Base-by-base conservation (phyloP, 1,140 invertebrate genomes). In the Anoplophora glabripennis region DNA sequence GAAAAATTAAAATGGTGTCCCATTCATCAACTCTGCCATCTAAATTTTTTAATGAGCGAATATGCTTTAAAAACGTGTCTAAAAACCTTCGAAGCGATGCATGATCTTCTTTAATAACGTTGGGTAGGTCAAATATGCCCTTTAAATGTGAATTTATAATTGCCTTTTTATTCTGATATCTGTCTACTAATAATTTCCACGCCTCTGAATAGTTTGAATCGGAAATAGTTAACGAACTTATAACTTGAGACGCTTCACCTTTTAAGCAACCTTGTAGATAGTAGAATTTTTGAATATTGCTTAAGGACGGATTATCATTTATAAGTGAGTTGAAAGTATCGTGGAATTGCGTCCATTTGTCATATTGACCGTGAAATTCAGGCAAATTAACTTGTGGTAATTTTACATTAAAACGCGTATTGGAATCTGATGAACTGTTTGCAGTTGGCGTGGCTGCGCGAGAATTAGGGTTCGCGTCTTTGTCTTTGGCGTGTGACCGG, bases 261-360 rank as follows among this genome's bases (percentile, higher is more conserved):
- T 21, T 56, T 12, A 73, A 51, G n/a, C 58, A 61, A 9, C 57
- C 60, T 38, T 57, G 51, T 9, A 72, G 45, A 57, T 72, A 68
- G 28, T 67, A 67, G 53, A 71, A 57, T 51, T 71, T 71, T 38
- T 72, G 63, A 8, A 68, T 57, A 14, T 61, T 58, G 3, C 47
- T 38, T 10, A 74, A 53, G 1, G 46, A 37, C 4, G 56, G 41
- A 35, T 70, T 66, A 18, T 68, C 59, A 47, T 75, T 60, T 9
- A 74, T 64, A 0, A 73, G 55, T 42, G 66, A 64, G 1, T 49
- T 37, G 57, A 74, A 75, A 1, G 68, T 53, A 46, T 74, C 63
- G 21, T 64, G 57, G 45, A 75, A 74, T 4, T 64, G 53, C 12
- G 68, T 54, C 71, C 72, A 75, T 35, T 69, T 55, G 17, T 51